phyloP scores from a whole-genome alignment of 2,888 invertebrate genomes.

The Chalcis sispes region DNA sequence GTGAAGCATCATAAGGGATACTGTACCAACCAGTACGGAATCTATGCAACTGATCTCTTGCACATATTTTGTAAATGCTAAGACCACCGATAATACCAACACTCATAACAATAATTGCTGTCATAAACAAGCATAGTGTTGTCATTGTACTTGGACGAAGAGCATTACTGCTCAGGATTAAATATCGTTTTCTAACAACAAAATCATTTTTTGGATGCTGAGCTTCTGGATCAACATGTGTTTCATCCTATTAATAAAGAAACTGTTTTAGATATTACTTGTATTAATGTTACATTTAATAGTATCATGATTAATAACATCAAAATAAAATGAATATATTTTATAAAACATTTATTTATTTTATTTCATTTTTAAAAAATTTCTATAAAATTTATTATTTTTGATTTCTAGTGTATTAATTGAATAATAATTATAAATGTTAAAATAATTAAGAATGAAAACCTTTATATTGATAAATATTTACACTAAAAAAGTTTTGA shows the following conservation, averaged over 20 bases:
- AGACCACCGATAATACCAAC: constrained; percentile 83
- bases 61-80: constrained; percentile 86
- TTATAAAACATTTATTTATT: too few species aligned
- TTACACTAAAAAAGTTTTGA: too few species aligned
- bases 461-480: too few species aligned
- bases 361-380: too few species aligned
- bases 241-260: constrained; percentile 67
- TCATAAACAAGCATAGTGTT: constrained; percentile 83
- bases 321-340: too few species aligned
- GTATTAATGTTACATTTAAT: not conserved
- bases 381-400: too few species aligned
- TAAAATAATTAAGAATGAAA: too few species aligned
- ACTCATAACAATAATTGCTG: constrained; percentile 85
- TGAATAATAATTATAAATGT: too few species aligned
- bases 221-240: constrained; percentile 76
- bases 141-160: constrained; percentile 80
- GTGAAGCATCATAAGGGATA: constrained; percentile 79
- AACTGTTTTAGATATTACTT: constrained; percentile 6
- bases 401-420: too few species aligned
- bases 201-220: constrained; percentile 66
- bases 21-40: constrained; percentile 83
- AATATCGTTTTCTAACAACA: constrained; percentile 72
- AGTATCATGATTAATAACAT: too few species aligned
- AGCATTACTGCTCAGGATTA: constrained; percentile 76
- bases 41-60: constrained; percentile 80